Evolutionary conservation across 2,888 invertebrate genomes (phyloP), one percentile per base, ranked within the genome.

Genomic region (Brachypterus glaber): DNA sequence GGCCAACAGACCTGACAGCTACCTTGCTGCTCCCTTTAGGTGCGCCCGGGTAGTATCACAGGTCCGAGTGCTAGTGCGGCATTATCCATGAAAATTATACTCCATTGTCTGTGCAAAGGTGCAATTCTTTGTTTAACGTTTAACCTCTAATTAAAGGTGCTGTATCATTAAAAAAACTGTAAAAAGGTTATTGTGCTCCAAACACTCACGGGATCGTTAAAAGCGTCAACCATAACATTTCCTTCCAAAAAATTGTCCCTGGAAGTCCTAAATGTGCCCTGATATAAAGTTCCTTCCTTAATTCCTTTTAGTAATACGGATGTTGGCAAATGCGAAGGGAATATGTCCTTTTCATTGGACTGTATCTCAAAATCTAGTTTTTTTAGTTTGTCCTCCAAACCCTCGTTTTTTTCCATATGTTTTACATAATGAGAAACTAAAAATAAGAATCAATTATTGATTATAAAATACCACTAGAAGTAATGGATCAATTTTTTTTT

Each of bases 171-270:
- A n/a, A n/a, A n/a, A n/a, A n/a, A n/a, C n/a, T n/a, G n/a, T n/a
- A n/a, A 30, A 16, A 15, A 15, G 4, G 27, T n/a, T n/a, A n/a
- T n/a, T n/a, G n/a, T n/a, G n/a, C n/a, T n/a, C n/a, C n/a, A 30
- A 13, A 11, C 16, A 66, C 74, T 72, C 69, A 90, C 88, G 58
- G 79, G 74, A 64, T 85, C 82, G 18, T 91, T 86, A 58, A 75
- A 76, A 9, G 78, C 77, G 54, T 84, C 86, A 2, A 90, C 79
- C 60, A 76, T 81, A 5, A 90, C 89, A 43, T 74, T 79, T 7
- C 91, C 97, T 66, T 98, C 97, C 9, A 95, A 69, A 59, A 87
- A 96, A 64, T 97, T 98, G 55, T 95, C 93, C 35, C 89, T 72
- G 1, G 91, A 92, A 0, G 92, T 87, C 56, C 78, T 72, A 57